Percentiles rank a stretch among this genome's conserved stretches.
Evolutionary conservation across 2,888 invertebrate genomes (phyloP).

Genomic region (Synanthedon myopaeformis): DNA sequence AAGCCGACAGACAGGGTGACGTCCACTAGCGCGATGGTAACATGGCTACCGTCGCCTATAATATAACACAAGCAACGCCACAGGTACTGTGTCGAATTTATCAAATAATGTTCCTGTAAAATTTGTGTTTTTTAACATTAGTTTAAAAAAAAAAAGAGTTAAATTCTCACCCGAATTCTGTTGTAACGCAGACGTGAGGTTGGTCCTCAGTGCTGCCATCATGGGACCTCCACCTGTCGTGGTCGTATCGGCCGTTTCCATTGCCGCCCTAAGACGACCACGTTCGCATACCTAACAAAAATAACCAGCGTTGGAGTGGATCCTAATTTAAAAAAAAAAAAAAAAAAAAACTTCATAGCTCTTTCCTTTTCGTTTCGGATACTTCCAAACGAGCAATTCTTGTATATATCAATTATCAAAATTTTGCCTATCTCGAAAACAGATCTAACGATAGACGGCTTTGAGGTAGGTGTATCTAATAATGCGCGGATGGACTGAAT

Average conservation of each 20-base stretch:
- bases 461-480: no score
- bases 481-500: no score
- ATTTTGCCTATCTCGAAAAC: no score
- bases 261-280: slow-evolving; percentile 44
- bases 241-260: slow-evolving; percentile 44
- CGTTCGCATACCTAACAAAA: slow-evolving; percentile 44
- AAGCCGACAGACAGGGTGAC: no score
- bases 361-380: slow-evolving; percentile 10
- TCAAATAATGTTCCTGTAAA: no score
- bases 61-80: no score
- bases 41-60: no score
- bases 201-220: slow-evolving; percentile 67
- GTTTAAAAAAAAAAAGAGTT: neutral
- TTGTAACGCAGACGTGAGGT: slow-evolving; percentile 75
- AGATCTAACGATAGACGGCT: no score
- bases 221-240: slow-evolving; percentile 45
- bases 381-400: no score
- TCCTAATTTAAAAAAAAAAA: neutral
- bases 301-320: neutral
- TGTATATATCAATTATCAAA: no score
- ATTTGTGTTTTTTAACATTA: neutral
- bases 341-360: neutral
- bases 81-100: no score
- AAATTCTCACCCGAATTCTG: slow-evolving; percentile 74
- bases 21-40: no score